phyloP scores from a whole-genome alignment of 1,140 invertebrate genomes.

The Heliconius eleuchia region DNA sequence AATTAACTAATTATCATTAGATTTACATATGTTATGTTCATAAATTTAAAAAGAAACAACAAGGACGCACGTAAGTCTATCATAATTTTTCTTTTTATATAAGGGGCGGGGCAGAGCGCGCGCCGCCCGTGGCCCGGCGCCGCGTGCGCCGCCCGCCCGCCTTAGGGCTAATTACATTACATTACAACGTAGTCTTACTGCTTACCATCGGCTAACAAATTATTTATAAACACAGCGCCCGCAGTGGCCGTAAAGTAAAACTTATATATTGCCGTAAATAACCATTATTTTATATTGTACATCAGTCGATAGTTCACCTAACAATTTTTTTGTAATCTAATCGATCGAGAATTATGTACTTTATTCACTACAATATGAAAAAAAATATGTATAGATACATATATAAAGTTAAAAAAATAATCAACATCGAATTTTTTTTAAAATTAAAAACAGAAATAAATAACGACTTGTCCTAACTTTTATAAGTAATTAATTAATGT shows the following conservation, averaged over 20 bases:
- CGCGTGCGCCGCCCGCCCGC: conserved; percentile 38
- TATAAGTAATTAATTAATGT: conserved; percentile 74
- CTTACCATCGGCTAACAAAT: conserved; percentile 69
- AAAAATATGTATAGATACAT: conserved; percentile 64
- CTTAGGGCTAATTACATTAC: conserved; percentile 66
- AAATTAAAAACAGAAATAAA: conserved; percentile 79
- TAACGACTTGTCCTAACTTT: conserved; percentile 81
- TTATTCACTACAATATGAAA: conserved; percentile 77
- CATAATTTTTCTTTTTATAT: conserved; percentile 82
- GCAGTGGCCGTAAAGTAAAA: conserved; percentile 69
- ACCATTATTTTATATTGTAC: conserved; percentile 82
- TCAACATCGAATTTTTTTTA: conserved; percentile 78
- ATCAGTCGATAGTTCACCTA: conserved; percentile 81
- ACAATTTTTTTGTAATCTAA: conserved; percentile 75
- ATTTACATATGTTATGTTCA: conserved; percentile 37
- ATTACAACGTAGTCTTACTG: conserved; percentile 79
- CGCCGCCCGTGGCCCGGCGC: conserved; percentile 31
- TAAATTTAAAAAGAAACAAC: conserved; percentile 67
- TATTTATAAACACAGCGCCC: conserved; percentile 71
- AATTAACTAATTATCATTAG: conserved; percentile 83
- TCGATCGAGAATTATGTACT: conserved; percentile 81
- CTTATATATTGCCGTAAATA: conserved; percentile 81
- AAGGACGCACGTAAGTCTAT: conserved; percentile 80
- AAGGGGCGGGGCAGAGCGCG: conserved; percentile 50
- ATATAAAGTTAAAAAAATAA: conserved; percentile 79